phyloP scores from a whole-genome alignment of 2,113 vertebrate genomes.

The Eulacestoma nigropectus region DNA sequence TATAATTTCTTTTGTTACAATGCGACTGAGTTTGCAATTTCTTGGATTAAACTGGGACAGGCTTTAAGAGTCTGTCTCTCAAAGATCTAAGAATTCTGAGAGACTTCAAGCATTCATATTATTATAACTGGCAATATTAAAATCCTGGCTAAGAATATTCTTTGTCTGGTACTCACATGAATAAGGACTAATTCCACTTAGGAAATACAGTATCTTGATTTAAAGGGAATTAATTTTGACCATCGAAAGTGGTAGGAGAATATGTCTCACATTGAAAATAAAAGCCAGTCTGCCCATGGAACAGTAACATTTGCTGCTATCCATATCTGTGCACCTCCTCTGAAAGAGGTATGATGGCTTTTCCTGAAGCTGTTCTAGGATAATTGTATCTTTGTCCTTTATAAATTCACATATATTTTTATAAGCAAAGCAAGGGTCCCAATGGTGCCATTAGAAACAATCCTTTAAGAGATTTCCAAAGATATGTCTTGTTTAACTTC shows the following conservation, averaged over 20 bases:
- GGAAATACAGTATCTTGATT: not conserved
- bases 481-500: not conserved
- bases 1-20: not conserved
- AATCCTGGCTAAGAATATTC: not conserved
- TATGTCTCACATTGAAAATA: not conserved
- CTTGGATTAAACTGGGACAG: not conserved
- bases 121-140: constrained; percentile 2
- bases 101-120: not conserved
- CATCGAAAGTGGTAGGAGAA: not conserved
- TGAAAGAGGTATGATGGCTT: not conserved
- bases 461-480: constrained; percentile 26
- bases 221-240: not conserved
- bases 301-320: not conserved
- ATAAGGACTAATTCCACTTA: not conserved
- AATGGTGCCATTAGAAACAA: not conserved
- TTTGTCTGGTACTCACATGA: not conserved
- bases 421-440: constrained; percentile 5
- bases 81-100: not conserved
- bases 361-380: constrained; percentile 4
- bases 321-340: not conserved
- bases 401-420: constrained; percentile 29
- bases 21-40: not conserved
- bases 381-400: constrained; percentile 36
- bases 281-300: not conserved
- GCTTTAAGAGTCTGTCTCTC: not conserved